Evolutionary conservation across 1,140 invertebrate genomes (phyloP), one percentile per base, ranked within the genome.

Genomic region (Probaryconus sp.): DNA sequence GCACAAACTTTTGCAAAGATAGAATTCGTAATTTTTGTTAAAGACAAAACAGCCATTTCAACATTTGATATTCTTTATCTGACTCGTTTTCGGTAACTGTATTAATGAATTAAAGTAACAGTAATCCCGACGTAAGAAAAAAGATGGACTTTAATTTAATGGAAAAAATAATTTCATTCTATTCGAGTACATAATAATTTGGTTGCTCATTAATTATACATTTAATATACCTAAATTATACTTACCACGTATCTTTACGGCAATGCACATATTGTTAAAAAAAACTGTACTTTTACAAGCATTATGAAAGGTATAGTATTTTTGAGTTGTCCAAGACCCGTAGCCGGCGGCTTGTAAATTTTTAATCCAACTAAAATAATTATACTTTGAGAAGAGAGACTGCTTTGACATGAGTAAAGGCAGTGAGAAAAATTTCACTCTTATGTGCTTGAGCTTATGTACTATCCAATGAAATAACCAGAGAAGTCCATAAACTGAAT

Each of bases 311-410:
- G 45, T 40, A 38, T 47, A 33, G 43, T 56, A 56, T 67, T 67
- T 67, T 48, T 31, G 31, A 67, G 50, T 55, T 56, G 31, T 45
- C 26, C 43, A 50, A 65, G 69, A 58, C 20, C 35, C 16, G 50
- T 64, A 58, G 68, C 58, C 56, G 58, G 50, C 68, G 43, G 68
- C 56, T 48, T 55, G 50, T 71, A 71, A 50, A 71, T 64, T 83
- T 84, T 85, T 85, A 84, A 84, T 83, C 84, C 79, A 82, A 79
- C 83, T 85, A 85, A 85, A 85, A 84, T 85, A 85, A 85, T 85
- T 85, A 85, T 81, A 84, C 81, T 84, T 84, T 85, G 79, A 83
- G 81, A 77, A 85, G 79, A 77, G 75, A 47, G 76, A 43, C 51
- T 63, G 79, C 81, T 83, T 83, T 83, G 81, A 72, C 47, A 60